phyloP scores from a whole-genome alignment of 92 coral and sea anemone species.

The Parazoanthus darwini region DNA sequence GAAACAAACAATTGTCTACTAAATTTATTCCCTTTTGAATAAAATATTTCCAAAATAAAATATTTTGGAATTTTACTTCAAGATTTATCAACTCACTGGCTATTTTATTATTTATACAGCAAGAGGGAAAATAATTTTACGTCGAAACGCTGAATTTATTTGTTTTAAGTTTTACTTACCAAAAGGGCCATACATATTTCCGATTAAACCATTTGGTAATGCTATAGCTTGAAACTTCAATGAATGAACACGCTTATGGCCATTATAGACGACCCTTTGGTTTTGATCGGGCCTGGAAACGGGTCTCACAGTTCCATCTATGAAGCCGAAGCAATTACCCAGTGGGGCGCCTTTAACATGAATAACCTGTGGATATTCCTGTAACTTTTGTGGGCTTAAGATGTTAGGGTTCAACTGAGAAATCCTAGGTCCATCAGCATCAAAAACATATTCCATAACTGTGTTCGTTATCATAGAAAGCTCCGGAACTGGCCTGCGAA shows the following conservation, averaged over 20 bases:
- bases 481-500: conserved; percentile 38
- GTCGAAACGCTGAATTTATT: neutral
- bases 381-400: too few relatives aligned
- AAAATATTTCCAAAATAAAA: too few relatives aligned
- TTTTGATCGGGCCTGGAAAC: neutral
- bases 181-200: neutral
- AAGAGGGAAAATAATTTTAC: neutral
- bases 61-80: neutral
- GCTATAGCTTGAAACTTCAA: neutral
- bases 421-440: too few relatives aligned
- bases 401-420: too few relatives aligned
- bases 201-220: neutral
- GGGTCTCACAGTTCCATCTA: too few relatives aligned
- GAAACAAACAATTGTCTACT: neutral
- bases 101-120: neutral
- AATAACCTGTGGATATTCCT: too few relatives aligned
- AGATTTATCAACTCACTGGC: neutral
- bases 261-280: too few relatives aligned
- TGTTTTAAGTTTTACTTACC: neutral
- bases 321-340: neutral
- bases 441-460: conserved; percentile 33
- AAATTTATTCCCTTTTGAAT: conserved; percentile 1
- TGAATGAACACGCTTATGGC: neutral
- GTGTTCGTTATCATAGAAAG: conserved; percentile 31
- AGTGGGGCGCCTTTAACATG: neutral